Evolutionary conservation across 2,888 invertebrate species (phyloP).

Genomic region (Limnephilus rhombicus): DNA sequence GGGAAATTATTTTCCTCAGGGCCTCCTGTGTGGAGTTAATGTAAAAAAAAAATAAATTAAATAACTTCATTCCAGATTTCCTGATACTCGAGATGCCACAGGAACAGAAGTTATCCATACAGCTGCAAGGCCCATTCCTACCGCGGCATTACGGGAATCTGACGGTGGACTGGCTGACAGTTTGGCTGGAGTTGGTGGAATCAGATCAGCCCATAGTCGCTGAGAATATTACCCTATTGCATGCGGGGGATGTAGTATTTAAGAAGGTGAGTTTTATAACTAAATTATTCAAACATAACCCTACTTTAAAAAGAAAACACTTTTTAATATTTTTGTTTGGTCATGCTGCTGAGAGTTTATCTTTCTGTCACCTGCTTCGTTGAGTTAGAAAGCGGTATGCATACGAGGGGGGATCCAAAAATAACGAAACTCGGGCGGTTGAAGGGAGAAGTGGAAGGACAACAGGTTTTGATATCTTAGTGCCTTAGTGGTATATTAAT

Average conservation of each 20-base stretch:
- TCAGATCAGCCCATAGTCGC: slow-evolving; percentile 68
- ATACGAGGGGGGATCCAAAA: too few species aligned
- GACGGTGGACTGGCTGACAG: slow-evolving; percentile 67
- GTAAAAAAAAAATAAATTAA: too few species aligned
- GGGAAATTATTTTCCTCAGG: too few species aligned
- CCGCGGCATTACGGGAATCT: slow-evolving; percentile 72
- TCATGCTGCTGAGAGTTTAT: too few species aligned
- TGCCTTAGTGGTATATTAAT: too few species aligned
- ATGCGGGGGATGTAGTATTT: slow-evolving; percentile 61
- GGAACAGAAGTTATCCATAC: slow-evolving; percentile 69
- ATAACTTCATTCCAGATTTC: slow-evolving; percentile 69
- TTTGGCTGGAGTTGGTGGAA: slow-evolving; percentile 71
- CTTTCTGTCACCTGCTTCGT: too few species aligned
- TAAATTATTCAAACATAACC: not conserved
- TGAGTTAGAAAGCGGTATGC: too few species aligned
- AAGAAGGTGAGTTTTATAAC: slow-evolving; percentile 68
- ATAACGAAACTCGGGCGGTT: too few species aligned
- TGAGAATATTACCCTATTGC: slow-evolving; percentile 51
- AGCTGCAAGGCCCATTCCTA: slow-evolving; percentile 73
- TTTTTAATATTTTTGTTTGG: too few species aligned
- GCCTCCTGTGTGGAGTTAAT: too few species aligned
- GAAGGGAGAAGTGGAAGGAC: too few species aligned
- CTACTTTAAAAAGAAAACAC: not conserved
- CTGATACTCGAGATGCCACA: slow-evolving; percentile 67
- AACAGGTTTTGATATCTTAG: too few species aligned